A percentile compares a stretch with the other conserved stretches of the same genome.
phyloP scores from a whole-genome alignment of 2,113 vertebrate species.

The Polypterus bichir region DNA sequence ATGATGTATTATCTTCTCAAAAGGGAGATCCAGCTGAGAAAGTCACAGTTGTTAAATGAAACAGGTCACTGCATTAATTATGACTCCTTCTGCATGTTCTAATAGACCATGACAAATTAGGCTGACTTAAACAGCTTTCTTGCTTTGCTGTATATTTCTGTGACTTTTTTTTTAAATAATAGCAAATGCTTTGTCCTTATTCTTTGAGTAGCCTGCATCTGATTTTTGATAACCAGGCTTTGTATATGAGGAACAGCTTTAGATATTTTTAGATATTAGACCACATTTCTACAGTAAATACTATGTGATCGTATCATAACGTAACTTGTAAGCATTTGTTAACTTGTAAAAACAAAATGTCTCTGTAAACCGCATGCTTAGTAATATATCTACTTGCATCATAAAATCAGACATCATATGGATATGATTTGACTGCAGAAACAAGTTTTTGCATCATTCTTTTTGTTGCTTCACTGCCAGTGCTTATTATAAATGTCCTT shows the following conservation, averaged over 20 bases:
- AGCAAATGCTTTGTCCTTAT: constrained; percentile 22
- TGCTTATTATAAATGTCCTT: constrained; percentile 19
- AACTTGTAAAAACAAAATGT: constrained; percentile 22
- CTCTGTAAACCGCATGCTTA: constrained; percentile 22
- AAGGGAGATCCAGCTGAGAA: constrained; percentile 24
- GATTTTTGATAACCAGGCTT: constrained; percentile 24
- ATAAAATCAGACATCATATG: constrained; percentile 24
- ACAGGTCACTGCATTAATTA: constrained; percentile 40
- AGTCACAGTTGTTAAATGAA: constrained; percentile 34
- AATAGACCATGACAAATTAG: constrained; percentile 43
- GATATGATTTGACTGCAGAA: too few relatives aligned
- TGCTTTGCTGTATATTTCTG: constrained; percentile 33
- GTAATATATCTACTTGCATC: constrained; percentile 32
- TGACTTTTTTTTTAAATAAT: constrained; percentile 24
- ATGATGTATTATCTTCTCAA: constrained; percentile 4
- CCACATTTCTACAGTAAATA: constrained; percentile 37
- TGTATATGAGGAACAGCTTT: constrained; percentile 35
- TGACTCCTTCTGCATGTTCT: constrained; percentile 30
- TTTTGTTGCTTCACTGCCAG: constrained; percentile 22
- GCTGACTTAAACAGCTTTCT: constrained; percentile 36
- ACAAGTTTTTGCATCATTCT: not conserved
- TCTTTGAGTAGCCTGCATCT: constrained; percentile 38
- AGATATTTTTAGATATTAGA: constrained; percentile 48
- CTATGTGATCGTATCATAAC: constrained; percentile 20
- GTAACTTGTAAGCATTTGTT: constrained; percentile 27